Percentiles rank a stretch among this genome's conserved stretches.
These are phyloP conservation scores for Corythoichthys haematopterus DNA, from an alignment of 2,113 vertebrate genomes.

Conservation along the genomic window DNA sequence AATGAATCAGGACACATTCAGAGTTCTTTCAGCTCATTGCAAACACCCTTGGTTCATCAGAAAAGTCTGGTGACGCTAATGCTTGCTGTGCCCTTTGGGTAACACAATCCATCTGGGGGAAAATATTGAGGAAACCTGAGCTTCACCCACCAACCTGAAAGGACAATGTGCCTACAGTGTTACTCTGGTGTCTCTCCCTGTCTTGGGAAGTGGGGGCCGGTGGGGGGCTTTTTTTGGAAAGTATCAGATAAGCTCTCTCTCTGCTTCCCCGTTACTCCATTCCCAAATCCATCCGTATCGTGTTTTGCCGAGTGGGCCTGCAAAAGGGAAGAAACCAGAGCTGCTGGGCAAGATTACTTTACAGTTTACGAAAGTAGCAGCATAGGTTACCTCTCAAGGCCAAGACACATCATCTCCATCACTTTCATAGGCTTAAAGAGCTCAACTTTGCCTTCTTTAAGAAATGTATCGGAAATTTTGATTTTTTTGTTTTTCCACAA, in stretches of 20 bases:
- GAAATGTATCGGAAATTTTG: too few species aligned
- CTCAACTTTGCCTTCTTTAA: not conserved
- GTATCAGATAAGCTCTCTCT: conserved; percentile 88
- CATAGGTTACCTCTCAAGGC: conserved; percentile 92
- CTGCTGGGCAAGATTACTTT: conserved; percentile 81
- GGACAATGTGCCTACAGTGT: conserved; percentile 96
- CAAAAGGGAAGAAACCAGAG: conserved; percentile 87
- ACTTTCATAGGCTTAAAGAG: conserved; percentile 63
- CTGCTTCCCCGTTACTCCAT: conserved; percentile 70
- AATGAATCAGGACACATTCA: conserved; percentile 60
- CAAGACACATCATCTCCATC: conserved; percentile 87
- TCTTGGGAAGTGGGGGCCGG: conserved; percentile 72
- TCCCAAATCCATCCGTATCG: conserved; percentile 92
- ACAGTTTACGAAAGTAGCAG: conserved; percentile 93
- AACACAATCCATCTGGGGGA: conserved; percentile 79
- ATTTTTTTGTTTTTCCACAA: too few species aligned
- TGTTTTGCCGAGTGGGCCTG: conserved; percentile 91
- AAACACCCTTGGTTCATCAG: conserved; percentile 63
- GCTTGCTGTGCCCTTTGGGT: conserved; percentile 81
- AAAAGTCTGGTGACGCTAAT: conserved; percentile 60
- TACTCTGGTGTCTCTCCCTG: conserved; percentile 95
- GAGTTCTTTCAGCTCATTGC: conserved; percentile 65
- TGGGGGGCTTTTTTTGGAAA: conserved; percentile 76
- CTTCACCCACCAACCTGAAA: conserved; percentile 79
- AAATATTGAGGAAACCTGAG: conserved; percentile 92